phyloP scores from a whole-genome alignment of 2,797 vertebrate genomes.

The Phylloscopus collybita region DNA sequence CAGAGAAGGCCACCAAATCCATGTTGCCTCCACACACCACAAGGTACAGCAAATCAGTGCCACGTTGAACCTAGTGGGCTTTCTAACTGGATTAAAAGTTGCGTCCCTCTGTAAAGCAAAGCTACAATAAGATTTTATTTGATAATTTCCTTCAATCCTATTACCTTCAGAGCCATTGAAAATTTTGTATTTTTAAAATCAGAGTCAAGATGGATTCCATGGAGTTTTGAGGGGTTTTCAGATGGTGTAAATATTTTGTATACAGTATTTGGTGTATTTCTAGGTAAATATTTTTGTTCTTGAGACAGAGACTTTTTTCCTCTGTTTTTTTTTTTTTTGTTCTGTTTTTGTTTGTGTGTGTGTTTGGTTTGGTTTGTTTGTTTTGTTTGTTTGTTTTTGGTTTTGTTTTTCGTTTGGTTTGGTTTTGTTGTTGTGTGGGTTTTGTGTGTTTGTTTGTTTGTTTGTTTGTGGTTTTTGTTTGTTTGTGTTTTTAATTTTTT shows the following conservation, averaged over 20 bases:
- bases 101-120: neutral
- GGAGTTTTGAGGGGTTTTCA: neutral
- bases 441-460: neutral
- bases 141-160: neutral
- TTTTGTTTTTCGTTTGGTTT: too few species aligned
- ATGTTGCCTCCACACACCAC: neutral
- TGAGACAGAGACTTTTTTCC: fast-evolving
- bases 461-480: neutral
- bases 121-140: neutral
- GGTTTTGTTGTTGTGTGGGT: too few species aligned
- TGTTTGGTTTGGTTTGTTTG: too few species aligned
- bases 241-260: neutral
- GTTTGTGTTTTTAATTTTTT: neutral
- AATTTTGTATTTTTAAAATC: neutral
- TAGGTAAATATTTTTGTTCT: neutral
- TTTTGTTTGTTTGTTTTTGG: neutral
- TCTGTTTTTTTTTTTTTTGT: neutral
- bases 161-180: neutral
- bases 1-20: neutral
- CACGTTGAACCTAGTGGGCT: neutral
- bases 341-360: too few species aligned
- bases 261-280: neutral
- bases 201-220: neutral
- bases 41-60: neutral
- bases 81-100: neutral